phyloP scores from a whole-genome alignment of 2,797 vertebrate species.

The Odontamblyopus lacepedii region DNA sequence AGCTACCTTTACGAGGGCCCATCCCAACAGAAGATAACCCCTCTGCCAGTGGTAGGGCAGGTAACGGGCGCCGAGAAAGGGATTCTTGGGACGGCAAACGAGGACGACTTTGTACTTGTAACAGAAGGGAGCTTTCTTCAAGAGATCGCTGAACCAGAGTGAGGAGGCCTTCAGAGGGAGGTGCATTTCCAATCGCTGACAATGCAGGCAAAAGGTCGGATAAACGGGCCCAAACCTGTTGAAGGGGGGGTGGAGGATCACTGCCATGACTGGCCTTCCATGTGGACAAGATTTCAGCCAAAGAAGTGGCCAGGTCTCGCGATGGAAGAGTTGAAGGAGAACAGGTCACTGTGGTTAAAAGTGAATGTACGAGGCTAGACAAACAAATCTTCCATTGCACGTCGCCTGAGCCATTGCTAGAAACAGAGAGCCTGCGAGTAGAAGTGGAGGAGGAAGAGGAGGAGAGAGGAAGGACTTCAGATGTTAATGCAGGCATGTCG shows the following conservation, averaged over 20 bases:
- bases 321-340: slow-evolving; percentile 57
- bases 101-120: slow-evolving; percentile 81
- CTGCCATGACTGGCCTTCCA: slow-evolving; percentile 77
- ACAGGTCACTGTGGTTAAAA: slow-evolving; percentile 59
- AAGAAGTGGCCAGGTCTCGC: slow-evolving; percentile 73
- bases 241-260: slow-evolving; percentile 73
- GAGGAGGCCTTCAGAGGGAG: slow-evolving; percentile 74
- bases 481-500: slow-evolving; percentile 82
- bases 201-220: slow-evolving; percentile 78
- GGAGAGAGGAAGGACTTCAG: slow-evolving; percentile 70
- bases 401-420: slow-evolving; percentile 79
- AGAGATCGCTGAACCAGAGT: slow-evolving; percentile 75
- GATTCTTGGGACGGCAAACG: slow-evolving; percentile 89
- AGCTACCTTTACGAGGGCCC: slow-evolving; percentile 88
- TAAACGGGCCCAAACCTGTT: slow-evolving; percentile 77
- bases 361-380: slow-evolving; percentile 70
- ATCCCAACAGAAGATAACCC: slow-evolving; percentile 76
- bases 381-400: slow-evolving; percentile 76
- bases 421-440: slow-evolving; percentile 76
- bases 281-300: slow-evolving; percentile 79
- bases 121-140: slow-evolving; percentile 74
- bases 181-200: slow-evolving; percentile 58
- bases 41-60: slow-evolving; percentile 83
- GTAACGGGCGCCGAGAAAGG: slow-evolving; percentile 87
- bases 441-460: slow-evolving; percentile 69